Conservation (phyloP, 2,113 vertebrate species). For the Psittacus erithacus region DNA sequence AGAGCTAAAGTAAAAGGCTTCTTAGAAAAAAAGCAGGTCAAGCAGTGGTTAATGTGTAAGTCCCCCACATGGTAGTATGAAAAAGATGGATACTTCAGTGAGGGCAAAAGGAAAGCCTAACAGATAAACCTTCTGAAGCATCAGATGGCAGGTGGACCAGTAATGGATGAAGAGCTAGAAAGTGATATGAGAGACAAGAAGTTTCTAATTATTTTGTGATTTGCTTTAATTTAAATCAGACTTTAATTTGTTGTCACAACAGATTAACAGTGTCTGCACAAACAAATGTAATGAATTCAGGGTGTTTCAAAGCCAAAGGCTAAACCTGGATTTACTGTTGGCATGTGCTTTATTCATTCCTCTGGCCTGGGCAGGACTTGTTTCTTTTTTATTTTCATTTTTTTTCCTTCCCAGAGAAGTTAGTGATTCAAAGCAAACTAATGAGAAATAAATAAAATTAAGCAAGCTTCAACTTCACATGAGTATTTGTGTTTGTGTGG, state of each 20-base stretch:
- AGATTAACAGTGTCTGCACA: constrained; percentile 64
- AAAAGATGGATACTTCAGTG: neutral
- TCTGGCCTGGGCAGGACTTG: neutral
- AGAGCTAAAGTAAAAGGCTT: neutral
- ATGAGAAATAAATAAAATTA: constrained; percentile 43
- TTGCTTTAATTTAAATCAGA: constrained; percentile 74
- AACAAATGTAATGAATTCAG: constrained; percentile 69
- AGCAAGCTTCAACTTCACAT: constrained; percentile 26
- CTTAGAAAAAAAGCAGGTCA: neutral
- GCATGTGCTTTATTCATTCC: constrained; percentile 16
- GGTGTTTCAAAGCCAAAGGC: constrained; percentile 61
- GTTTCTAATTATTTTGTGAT: constrained; percentile 66
- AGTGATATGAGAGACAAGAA: neutral
- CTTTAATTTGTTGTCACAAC: constrained; percentile 74
- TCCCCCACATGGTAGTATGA: neutral
- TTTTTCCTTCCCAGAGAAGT: neutral
- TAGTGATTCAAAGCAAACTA: constrained; percentile 44
- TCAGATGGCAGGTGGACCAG: neutral
- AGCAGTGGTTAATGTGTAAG: neutral
- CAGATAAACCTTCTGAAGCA: neutral
- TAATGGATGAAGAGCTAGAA: neutral
- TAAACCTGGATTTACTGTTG: constrained; percentile 65
- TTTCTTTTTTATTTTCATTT: neutral
- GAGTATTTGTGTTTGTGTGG: constrained; percentile 5
- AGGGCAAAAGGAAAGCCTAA: neutral